Base-by-base conservation (phyloP, 2,113 vertebrate genomes). In the Megaceryle maxima region DNA sequence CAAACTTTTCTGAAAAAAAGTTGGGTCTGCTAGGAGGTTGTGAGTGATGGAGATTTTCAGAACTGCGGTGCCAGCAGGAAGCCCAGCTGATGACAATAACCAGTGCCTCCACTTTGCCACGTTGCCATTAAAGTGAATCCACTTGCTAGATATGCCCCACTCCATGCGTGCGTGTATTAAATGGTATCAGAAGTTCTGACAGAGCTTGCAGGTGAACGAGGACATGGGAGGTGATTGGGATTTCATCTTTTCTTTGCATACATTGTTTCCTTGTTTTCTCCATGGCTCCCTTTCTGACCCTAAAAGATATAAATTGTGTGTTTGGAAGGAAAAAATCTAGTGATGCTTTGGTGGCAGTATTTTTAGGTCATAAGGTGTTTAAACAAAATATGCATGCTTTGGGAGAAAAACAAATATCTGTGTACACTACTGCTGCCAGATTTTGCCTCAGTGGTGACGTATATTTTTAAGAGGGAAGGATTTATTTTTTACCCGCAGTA, bases 391-490 rank as follows among this genome's bases (percentile, higher is more conserved):
- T 19, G n/a, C 14, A 60, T 87, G 78, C 1, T 81, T 78, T 68
- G 25, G 35, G 60, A 88, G 44, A 92, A 96, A 97, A 82, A 5
- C 35, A 90, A 95, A 15, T 88, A 80, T 55, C 79, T 93, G 50
- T 77, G 63, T 73, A 78, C 31, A 28, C 7, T 60, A 76, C 25
- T 90, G 57, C 69, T 90, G 69, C 70, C 53, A 83, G 56, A 56
- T 75, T 96, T 92, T 92, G 46, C 68, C 46, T 86, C 41, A 35
- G 41, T 69, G 70, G 22, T 90, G 82, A 59, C 62, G 0, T 68
- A 17, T 51, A 88, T 91, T 96, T 96, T 95, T 94, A 87, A 90
- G 59, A 78, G 41, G 11, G 62, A 84, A 82, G 35, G 53, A 84
- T 94, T 88, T 95, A 63, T 96, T 86, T 96, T 90, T 96, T 94